These are phyloP conservation scores for Lasiommata megera DNA, from an alignment of 2,888 invertebrate species.

Conservation along the genomic window DNA sequence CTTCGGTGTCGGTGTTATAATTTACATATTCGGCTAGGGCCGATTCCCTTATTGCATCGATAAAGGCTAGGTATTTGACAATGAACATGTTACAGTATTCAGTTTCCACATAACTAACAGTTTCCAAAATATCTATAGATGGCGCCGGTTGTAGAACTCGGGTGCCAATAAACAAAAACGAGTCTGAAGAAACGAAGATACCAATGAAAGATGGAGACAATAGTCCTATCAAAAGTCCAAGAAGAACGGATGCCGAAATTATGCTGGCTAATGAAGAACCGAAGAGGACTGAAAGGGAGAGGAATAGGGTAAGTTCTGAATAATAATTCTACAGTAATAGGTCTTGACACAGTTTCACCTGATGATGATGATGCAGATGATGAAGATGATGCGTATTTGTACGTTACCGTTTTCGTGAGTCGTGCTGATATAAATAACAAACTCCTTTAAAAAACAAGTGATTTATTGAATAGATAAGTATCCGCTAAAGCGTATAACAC, in stretches of 20 bases:
- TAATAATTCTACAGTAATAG: background rate
- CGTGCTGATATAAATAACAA: slow-evolving; percentile 15
- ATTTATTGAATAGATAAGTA: slow-evolving; percentile 54
- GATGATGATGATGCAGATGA: too few relatives aligned
- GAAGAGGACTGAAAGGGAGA: slow-evolving; percentile 24
- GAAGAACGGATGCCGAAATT: background rate
- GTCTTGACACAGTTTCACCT: too few relatives aligned
- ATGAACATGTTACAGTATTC: too few relatives aligned
- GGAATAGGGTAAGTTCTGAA: slow-evolving; percentile 37
- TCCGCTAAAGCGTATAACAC: slow-evolving; percentile 45
- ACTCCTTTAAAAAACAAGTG: slow-evolving; percentile 47
- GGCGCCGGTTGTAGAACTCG: background rate
- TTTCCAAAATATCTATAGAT: background rate
- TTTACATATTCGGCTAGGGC: too few relatives aligned
- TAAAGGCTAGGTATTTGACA: too few relatives aligned
- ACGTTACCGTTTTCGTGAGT: too few relatives aligned
- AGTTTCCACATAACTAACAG: too few relatives aligned
- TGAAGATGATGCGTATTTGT: too few relatives aligned
- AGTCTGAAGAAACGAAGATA: background rate
- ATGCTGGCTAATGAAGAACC: background rate
- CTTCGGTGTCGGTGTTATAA: too few relatives aligned
- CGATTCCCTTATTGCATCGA: too few relatives aligned
- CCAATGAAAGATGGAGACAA: background rate
- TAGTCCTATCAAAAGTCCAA: background rate
- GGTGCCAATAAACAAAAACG: background rate